These are phyloP conservation scores for Oxyura jamaicensis DNA, from an alignment of 2,113 vertebrate species.

Conservation along the genomic window DNA sequence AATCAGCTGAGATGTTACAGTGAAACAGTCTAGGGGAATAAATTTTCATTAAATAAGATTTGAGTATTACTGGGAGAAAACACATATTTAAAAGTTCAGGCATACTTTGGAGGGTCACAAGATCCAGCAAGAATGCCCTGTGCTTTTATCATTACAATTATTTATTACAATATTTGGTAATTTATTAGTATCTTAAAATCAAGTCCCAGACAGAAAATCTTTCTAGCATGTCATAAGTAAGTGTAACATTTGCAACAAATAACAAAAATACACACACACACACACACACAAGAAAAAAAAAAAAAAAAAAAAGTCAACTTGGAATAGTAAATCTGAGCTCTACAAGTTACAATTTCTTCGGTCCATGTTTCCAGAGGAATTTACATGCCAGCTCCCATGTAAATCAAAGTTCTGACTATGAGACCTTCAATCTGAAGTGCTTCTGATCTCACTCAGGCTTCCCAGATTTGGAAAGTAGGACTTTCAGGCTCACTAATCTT, in stretches of 20 bases:
- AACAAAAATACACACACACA: too few relatives aligned
- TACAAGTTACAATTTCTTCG: not conserved
- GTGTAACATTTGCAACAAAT: not conserved
- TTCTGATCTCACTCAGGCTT: not conserved
- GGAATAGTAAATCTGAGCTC: not conserved
- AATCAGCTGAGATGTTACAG: slow-evolving; percentile 14
- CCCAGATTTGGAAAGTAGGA: not conserved
- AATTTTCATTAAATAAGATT: slow-evolving; percentile 1
- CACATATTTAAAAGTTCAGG: not conserved
- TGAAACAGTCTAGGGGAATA: not conserved
- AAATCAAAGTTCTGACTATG: not conserved
- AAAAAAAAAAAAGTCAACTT: not conserved
- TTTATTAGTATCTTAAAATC: not conserved
- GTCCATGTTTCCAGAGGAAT: not conserved
- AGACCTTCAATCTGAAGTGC: not conserved
- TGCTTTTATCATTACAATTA: not conserved
- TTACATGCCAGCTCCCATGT: not conserved
- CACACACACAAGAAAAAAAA: not conserved
- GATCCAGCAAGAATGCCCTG: not conserved
- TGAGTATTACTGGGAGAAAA: not conserved
- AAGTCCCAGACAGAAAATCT: not conserved
- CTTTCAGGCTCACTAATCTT: not conserved
- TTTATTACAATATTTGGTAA: not conserved
- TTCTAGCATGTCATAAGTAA: not conserved
- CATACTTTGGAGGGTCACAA: not conserved